A percentile compares a stretch with the other conserved stretches of the same genome.
Conservation (phyloP, 2,888 invertebrate genomes). For the Lasioglossum malachurum region DNA sequence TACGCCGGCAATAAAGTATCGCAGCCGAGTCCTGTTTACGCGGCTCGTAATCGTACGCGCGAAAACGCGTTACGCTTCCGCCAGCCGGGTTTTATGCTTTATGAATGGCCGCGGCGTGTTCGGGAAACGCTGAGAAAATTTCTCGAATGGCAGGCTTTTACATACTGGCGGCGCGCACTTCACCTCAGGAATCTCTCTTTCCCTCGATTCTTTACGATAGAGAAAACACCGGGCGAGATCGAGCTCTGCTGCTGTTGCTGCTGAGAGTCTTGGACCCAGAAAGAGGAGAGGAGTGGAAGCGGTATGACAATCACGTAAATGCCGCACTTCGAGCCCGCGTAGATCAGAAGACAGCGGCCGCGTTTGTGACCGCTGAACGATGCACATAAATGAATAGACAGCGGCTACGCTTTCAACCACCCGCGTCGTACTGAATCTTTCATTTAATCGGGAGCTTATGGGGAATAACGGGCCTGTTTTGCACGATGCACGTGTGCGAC, state of each 20-base stretch:
- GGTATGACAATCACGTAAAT: constrained; percentile 72
- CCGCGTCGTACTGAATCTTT: constrained; percentile 14
- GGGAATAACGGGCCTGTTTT: constrained; percentile 7
- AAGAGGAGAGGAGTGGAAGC: constrained; percentile 28
- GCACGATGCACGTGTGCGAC: background rate
- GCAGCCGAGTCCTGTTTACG: constrained; percentile 22
- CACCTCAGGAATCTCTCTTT: constrained; percentile 21
- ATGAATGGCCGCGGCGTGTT: constrained; percentile 16
- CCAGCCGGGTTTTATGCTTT: constrained; percentile 32
- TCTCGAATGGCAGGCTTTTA: constrained; percentile 32
- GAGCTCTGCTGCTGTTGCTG: background rate
- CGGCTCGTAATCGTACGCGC: constrained; percentile 22
- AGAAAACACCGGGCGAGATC: constrained; percentile 13
- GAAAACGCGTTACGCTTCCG: constrained; percentile 43
- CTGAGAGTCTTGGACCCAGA: background rate
- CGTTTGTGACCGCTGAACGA: constrained; percentile 51
- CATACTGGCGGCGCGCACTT: constrained; percentile 16
- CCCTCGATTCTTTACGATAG: constrained; percentile 17
- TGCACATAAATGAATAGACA: constrained; percentile 63
- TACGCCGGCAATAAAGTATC: constrained; percentile 45
- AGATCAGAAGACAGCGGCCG: constrained; percentile 59
- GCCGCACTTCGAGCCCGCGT: constrained; percentile 42
- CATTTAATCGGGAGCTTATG: constrained; percentile 43
- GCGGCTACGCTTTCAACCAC: constrained; percentile 3
- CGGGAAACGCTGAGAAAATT: constrained; percentile 47